These are phyloP conservation scores for Gymnorhina tibicen DNA, from an alignment of 2,113 vertebrate genomes.

Conservation along the genomic window DNA sequence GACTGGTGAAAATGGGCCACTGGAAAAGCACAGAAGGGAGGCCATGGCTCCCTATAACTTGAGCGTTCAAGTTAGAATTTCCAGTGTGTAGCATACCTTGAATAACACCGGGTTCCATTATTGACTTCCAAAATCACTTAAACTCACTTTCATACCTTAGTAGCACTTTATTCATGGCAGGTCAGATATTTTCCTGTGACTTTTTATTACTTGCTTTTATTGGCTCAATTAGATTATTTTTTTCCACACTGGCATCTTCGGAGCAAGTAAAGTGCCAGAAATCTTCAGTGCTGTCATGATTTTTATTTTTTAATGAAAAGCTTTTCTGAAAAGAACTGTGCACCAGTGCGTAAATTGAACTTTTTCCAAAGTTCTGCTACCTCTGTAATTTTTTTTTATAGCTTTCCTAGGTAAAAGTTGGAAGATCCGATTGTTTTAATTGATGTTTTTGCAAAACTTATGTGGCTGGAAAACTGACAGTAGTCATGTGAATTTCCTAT, in stretches of 20 bases:
- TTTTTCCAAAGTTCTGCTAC: neutral
- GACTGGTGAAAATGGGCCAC: neutral
- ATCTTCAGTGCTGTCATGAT: neutral
- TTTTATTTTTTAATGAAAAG: neutral
- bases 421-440: neutral
- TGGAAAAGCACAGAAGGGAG: neutral
- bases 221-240: neutral
- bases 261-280: neutral
- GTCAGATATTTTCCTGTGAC: neutral
- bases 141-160: neutral
- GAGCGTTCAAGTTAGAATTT: neutral
- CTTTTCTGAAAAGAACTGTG: neutral
- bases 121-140: neutral
- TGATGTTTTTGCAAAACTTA: neutral
- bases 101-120: neutral
- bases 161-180: neutral
- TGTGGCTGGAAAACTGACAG: neutral
- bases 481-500: neutral
- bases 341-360: neutral
- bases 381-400: neutral
- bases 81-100: neutral
- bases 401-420: neutral
- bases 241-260: neutral
- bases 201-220: neutral
- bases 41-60: accelerated